Evolutionary conservation across 1,140 invertebrate species (phyloP).

Genomic region (Belonocnema kinseyi): DNA sequence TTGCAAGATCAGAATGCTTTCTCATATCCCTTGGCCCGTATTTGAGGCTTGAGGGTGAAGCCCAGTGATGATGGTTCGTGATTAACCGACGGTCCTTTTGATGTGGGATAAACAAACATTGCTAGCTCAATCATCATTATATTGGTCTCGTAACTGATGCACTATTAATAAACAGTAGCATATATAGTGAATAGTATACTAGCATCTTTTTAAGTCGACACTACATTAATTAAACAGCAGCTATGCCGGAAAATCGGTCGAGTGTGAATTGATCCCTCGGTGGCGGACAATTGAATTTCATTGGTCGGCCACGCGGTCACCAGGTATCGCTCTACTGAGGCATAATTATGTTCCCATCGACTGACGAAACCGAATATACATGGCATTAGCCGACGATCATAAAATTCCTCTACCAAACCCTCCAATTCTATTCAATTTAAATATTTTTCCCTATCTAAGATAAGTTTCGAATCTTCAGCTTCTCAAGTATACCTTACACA

Average conservation of each 20-base stretch:
- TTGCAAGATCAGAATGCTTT: constrained; percentile 7
- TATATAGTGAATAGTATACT: neutral
- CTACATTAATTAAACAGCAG: constrained; percentile 6
- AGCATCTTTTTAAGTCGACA: constrained; percentile 24
- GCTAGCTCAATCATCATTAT: constrained; percentile 28
- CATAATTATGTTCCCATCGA: constrained; percentile 11
- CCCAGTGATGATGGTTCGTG: constrained; percentile 11
- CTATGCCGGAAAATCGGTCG: constrained; percentile 14
- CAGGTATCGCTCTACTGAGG: constrained; percentile 25
- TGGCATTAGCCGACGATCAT: neutral
- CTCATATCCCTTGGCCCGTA: neutral
- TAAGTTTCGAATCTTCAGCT: too few species aligned
- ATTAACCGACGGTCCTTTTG: constrained; percentile 29
- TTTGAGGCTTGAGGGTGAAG: constrained; percentile 17
- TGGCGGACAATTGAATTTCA: constrained; percentile 26
- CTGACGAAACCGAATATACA: neutral
- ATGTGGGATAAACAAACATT: constrained; percentile 28
- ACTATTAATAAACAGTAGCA: constrained; percentile 21
- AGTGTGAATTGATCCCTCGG: constrained; percentile 12
- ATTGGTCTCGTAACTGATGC: neutral
- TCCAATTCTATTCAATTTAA: neutral
- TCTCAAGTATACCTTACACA: too few species aligned
- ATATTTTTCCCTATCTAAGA: neutral
- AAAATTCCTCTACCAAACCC: neutral
- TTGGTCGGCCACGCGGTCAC: constrained; percentile 26